A percentile compares a stretch with the other conserved stretches of the same genome.
Conservation (phyloP, 2,888 invertebrate genomes). For the Smittia sp. region DNA sequence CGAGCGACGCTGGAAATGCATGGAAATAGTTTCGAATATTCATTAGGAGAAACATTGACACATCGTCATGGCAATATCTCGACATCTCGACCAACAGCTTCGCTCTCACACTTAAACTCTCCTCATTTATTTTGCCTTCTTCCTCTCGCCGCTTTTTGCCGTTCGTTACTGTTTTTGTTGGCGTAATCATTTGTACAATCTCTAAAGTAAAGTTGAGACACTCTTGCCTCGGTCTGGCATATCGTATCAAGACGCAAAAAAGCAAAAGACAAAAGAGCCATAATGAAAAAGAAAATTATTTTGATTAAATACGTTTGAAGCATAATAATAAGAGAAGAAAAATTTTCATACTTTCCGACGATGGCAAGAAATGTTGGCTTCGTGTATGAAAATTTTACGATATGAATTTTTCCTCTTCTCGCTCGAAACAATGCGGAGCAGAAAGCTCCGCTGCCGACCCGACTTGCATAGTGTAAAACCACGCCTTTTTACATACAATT, state of each 20-base stretch:
- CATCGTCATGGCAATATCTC: slow-evolving; percentile 11
- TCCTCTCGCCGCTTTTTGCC: neutral
- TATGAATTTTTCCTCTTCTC: slow-evolving; percentile 33
- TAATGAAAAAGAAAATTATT: slow-evolving; percentile 39
- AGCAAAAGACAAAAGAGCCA: neutral
- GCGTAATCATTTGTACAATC: slow-evolving; percentile 24
- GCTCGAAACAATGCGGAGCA: slow-evolving; percentile 23
- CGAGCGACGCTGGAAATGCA: neutral
- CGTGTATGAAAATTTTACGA: slow-evolving; percentile 40
- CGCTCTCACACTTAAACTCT: slow-evolving; percentile 14
- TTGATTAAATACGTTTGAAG: slow-evolving; percentile 41
- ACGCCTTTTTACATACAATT: slow-evolving; percentile 41
- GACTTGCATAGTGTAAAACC: slow-evolving; percentile 40
- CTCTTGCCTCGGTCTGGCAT: neutral
- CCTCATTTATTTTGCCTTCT: neutral
- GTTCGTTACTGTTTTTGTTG: slow-evolving; percentile 1
- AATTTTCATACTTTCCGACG: slow-evolving; percentile 4
- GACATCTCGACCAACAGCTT: neutral
- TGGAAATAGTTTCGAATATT: slow-evolving; percentile 2
- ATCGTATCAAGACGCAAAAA: slow-evolving; percentile 13
- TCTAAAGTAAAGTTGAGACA: slow-evolving; percentile 21
- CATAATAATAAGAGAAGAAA: slow-evolving; percentile 36
- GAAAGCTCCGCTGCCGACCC: neutral
- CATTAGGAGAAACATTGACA: slow-evolving; percentile 7
- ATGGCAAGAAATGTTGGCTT: slow-evolving; percentile 9